Base-by-base conservation (phyloP, 2,113 vertebrate genomes). In the Hymenochirus boettgeri region DNA sequence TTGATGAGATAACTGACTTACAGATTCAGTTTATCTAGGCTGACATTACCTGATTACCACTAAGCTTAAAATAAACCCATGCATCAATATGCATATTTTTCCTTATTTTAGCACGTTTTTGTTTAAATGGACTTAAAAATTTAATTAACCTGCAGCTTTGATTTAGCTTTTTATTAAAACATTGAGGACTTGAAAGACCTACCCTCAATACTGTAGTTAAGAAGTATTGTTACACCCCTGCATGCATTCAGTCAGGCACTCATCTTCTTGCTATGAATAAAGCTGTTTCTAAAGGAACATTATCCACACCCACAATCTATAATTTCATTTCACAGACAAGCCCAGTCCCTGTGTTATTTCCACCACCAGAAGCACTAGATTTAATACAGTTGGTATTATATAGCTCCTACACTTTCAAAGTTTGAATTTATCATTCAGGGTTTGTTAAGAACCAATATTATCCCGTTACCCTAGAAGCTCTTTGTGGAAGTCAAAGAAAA, bases 301-400 rank as follows among this genome's bases (percentile, higher is more conserved):
- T 69, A 60, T 60, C 33, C 46, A 31, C 11, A 22, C 7, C 46
- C 26, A 42, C 47, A 67, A 60, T 69, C 65, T 57, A 69, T 69
- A 56, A 69, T 53, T 69, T 66, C 57, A 69, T 52, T 33, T 60
- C 52, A 69, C 33, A 69, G 65, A 53, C 65, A 69, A 48, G 47
- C 27, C 65, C 60, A 69, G 53, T 69, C 24, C 46, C 52, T 69
- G 65, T 47, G 65, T 47, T 57, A 69, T 69, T 60, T 69, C 60
- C 42, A 53, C 47, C 47, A 59, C 47, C 57, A 69, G 47, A 60
- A 52, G 29, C 25, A 53, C 24, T 53, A 53, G 42, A 69, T 69
- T 67, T 53, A 69, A 69, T 69, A 60, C 57, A 60, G 56, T 52
- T 13, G 46, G n/a, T 67, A 45, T 67, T 59, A 39, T 37, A 59